phyloP scores from a whole-genome alignment of 1,140 invertebrate genomes.

The Limonius californicus region DNA sequence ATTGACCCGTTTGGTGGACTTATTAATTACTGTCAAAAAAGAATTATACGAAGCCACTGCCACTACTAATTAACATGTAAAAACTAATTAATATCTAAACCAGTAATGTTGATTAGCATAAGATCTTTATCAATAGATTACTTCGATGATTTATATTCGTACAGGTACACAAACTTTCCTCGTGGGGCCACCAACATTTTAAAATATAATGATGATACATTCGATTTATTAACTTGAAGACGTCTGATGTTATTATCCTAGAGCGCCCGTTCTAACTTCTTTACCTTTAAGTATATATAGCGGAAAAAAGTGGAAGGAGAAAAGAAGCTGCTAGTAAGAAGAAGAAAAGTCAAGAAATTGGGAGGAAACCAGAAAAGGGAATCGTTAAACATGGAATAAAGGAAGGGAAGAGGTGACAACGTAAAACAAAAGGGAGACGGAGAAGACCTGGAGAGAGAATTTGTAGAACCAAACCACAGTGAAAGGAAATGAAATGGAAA shows the following conservation, averaged over 20 bases:
- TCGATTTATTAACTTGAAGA: constrained; percentile 2
- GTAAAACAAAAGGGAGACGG: no score
- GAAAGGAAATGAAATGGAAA: no score
- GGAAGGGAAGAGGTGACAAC: no score
- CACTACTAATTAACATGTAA: constrained; percentile 10
- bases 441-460: no score
- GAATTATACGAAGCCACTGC: neutral
- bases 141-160: neutral
- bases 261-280: no score
- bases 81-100: constrained; percentile 12
- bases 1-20: neutral
- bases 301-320: no score
- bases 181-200: constrained; percentile 2
- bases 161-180: neutral
- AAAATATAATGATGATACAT: neutral
- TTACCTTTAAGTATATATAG: neutral
- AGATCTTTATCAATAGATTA: constrained; percentile 13
- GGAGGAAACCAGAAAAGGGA: no score
- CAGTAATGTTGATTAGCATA: constrained; percentile 6
- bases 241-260: constrained; percentile 1
- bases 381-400: no score
- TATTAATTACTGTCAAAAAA: neutral
- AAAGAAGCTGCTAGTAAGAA: no score
- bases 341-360: no score
- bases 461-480: no score